Percentiles rank a stretch among this genome's conserved stretches.
Evolutionary conservation across 2,888 invertebrate genomes (phyloP).

Genomic region (Morinoia aosen): DNA sequence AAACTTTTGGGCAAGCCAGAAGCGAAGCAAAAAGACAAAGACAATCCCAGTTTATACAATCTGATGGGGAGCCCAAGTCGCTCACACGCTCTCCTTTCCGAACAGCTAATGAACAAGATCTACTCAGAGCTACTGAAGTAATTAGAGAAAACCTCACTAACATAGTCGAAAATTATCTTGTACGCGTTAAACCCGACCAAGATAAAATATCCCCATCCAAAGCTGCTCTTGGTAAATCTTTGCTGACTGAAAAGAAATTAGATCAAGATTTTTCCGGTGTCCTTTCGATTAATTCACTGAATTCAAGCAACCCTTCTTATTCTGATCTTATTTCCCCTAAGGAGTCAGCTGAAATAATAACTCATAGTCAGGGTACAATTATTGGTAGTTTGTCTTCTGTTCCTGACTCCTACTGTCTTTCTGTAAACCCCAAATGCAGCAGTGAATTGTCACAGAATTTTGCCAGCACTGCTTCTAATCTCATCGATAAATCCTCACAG

Average conservation of each 20-base stretch:
- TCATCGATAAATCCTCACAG: constrained; percentile 12
- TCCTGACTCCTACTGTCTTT: not conserved
- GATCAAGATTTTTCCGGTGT: constrained; percentile 25
- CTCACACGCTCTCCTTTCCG: constrained; percentile 9
- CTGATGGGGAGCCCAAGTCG: not conserved
- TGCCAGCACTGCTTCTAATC: not conserved
- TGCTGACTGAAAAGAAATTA: not conserved
- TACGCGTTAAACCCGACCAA: constrained; percentile 50
- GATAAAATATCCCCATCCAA: constrained; percentile 7
- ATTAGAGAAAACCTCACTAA: constrained; percentile 67
- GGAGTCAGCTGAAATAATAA: not conserved
- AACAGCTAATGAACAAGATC: constrained; percentile 33
- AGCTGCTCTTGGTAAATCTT: constrained; percentile 20
- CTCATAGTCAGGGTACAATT: not conserved
- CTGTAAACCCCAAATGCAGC: not conserved
- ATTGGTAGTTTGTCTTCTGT: not conserved
- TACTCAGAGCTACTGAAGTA: constrained; percentile 38
- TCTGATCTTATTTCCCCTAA: not conserved
- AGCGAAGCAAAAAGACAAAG: not conserved
- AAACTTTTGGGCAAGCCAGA: constrained; percentile 22
- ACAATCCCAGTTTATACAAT: not conserved
- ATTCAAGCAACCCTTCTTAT: not conserved
- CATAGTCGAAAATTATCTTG: constrained; percentile 64
- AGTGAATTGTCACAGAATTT: not conserved
- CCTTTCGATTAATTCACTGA: not conserved